Percentiles rank a stretch among this genome's conserved stretches.
These are phyloP conservation scores for Drosophila dives DNA, from an alignment of 2,888 invertebrate genomes.

Conservation along the genomic window DNA sequence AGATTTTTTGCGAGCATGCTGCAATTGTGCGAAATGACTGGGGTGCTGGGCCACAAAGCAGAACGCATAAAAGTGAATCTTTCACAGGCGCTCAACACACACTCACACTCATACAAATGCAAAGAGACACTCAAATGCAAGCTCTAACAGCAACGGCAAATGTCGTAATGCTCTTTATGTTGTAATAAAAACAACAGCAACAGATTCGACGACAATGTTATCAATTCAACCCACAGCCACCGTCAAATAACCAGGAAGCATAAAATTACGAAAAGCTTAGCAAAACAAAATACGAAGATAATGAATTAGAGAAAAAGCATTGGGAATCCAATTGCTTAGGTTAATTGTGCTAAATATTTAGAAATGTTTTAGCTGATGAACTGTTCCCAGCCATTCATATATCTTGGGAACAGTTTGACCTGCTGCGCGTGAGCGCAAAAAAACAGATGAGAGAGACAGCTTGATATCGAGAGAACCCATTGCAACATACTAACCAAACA, in stretches of 20 bases:
- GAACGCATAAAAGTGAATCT: constrained; percentile 74
- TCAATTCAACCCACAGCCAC: constrained; percentile 58
- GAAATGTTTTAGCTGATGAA: constrained; percentile 37
- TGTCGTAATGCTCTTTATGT: constrained; percentile 79
- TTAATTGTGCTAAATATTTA: constrained; percentile 57
- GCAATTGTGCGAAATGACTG: constrained; percentile 36
- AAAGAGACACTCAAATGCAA: constrained; percentile 43
- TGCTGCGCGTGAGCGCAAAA: constrained; percentile 56
- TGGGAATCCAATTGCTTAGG: constrained; percentile 38
- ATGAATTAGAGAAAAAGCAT: constrained; percentile 39
- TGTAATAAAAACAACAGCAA: constrained; percentile 70
- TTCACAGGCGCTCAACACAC: constrained; percentile 42
- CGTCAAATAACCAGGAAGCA: constrained; percentile 68
- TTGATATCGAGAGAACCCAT: constrained; percentile 43
- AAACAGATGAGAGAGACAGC: constrained; percentile 17
- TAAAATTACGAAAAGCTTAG: constrained; percentile 61
- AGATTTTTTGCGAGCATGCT: neutral
- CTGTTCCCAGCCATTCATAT: constrained; percentile 61
- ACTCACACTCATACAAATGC: constrained; percentile 31
- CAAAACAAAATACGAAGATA: constrained; percentile 61
- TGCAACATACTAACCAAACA: constrained; percentile 65
- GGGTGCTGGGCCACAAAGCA: constrained; percentile 37
- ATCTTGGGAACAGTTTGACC: constrained; percentile 56
- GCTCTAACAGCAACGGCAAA: constrained; percentile 59
- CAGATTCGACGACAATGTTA: constrained; percentile 56